Conservation (phyloP, 2,113 vertebrate genomes). For the Furnarius figulus region DNA sequence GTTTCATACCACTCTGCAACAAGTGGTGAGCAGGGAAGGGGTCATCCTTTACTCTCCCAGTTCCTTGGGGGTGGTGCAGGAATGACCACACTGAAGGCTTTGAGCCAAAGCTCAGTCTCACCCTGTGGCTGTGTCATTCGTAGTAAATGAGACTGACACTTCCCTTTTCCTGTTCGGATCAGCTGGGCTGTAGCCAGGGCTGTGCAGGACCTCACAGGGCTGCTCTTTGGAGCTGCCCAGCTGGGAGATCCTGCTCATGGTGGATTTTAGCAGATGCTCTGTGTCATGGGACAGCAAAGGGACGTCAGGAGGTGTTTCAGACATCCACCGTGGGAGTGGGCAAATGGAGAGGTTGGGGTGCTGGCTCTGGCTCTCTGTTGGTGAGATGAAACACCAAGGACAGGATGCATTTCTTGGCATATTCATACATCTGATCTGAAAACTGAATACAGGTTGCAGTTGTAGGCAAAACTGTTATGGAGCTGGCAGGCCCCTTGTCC, state of each 20-base stretch:
- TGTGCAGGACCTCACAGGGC: background rate
- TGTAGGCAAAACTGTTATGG: background rate
- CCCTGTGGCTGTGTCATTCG: background rate
- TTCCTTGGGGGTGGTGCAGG: background rate
- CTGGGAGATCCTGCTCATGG: background rate
- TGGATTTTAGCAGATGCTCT: background rate
- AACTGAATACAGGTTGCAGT: background rate
- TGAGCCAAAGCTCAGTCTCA: conserved; percentile 11
- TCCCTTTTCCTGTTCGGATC: background rate
- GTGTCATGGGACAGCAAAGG: background rate
- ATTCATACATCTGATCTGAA: background rate
- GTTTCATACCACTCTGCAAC: background rate
- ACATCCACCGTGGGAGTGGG: background rate
- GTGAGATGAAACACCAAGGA: background rate
- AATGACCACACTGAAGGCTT: background rate
- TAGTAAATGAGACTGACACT: background rate
- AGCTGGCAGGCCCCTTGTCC: background rate
- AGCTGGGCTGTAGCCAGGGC: background rate
- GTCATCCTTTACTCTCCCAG: background rate
- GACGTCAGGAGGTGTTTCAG: background rate
- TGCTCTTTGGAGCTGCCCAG: background rate
- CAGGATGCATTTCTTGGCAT: background rate
- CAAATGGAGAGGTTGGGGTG: background rate
- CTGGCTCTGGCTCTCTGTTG: background rate
- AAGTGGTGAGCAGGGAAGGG: background rate